Percentiles rank a stretch among this genome's conserved stretches.
Evolutionary conservation across 2,113 vertebrate species (phyloP).

Genomic region (Coptodon rendalli): DNA sequence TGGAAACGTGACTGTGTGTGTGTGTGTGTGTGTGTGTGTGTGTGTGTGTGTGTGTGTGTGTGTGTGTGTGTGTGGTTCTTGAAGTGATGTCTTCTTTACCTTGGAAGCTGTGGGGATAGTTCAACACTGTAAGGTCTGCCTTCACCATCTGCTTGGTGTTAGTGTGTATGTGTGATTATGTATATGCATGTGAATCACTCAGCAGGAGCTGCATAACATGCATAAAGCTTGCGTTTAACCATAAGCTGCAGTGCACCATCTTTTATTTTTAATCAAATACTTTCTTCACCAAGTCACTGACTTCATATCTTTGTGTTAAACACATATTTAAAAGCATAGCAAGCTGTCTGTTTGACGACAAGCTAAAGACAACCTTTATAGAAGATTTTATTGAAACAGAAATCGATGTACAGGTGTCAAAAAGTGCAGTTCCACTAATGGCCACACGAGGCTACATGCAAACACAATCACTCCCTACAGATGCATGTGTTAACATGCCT

Average conservation of each 20-base stretch:
- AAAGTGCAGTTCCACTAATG: fast-evolving
- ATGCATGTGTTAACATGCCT: background rate
- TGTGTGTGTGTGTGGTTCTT: background rate
- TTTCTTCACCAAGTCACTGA: background rate
- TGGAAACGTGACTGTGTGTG: background rate
- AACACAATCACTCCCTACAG: background rate
- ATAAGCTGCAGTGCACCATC: background rate
- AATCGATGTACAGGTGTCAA: background rate
- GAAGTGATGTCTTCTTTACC: constrained; percentile 53
- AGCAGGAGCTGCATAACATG: constrained; percentile 23
- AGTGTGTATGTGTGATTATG: constrained; percentile 14
- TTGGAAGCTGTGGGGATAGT: constrained; percentile 31
- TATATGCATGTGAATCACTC: constrained; percentile 6
- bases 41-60: background rate
- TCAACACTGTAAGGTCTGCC: constrained; percentile 44
- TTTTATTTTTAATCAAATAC: background rate
- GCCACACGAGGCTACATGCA: background rate
- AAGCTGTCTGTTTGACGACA: background rate
- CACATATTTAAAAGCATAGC: background rate
- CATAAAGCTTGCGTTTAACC: background rate
- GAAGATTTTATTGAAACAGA: background rate
- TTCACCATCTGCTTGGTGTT: constrained; percentile 53
- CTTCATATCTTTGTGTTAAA: background rate
- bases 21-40: background rate
- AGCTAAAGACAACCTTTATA: background rate